Evolutionary conservation across 2,797 vertebrate genomes (phyloP).

Genomic region (Buceros bicornis): DNA sequence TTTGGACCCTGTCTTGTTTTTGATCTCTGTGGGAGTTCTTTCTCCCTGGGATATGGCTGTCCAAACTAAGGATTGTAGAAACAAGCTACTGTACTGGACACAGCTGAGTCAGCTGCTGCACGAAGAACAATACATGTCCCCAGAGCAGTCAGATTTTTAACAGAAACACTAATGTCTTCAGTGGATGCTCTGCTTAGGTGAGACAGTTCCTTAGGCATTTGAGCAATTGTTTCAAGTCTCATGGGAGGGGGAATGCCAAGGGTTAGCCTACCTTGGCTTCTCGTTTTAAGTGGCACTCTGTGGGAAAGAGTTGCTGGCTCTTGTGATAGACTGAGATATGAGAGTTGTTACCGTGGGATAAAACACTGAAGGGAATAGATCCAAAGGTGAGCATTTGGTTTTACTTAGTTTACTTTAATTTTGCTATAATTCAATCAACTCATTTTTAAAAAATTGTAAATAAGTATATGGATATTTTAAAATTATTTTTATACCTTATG

Average conservation of each 20-base stretch:
- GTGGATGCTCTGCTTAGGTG: background rate
- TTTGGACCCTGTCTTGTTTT: background rate
- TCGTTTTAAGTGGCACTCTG: background rate
- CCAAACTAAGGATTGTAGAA: constrained; percentile 7
- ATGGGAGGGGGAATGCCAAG: background rate
- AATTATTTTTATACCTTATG: background rate
- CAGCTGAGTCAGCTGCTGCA: background rate
- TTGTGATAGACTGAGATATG: background rate
- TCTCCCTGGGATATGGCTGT: background rate
- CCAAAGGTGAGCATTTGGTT: background rate
- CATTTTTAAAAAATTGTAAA: background rate
- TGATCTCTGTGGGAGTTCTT: constrained; percentile 25
- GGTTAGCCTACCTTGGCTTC: background rate
- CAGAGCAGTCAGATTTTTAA: background rate
- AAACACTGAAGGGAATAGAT: background rate
- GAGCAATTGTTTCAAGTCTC: background rate
- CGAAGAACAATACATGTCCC: background rate
- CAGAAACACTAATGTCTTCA: background rate
- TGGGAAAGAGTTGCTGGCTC: background rate
- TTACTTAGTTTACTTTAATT: background rate
- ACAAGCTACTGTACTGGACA: constrained; percentile 19
- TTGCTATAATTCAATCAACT: background rate
- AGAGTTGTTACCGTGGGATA: background rate
- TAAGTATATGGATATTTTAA: accelerated
- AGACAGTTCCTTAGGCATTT: background rate